Evolutionary conservation across 2,797 vertebrate genomes (phyloP).

Genomic region (Etheostoma perlongum): DNA sequence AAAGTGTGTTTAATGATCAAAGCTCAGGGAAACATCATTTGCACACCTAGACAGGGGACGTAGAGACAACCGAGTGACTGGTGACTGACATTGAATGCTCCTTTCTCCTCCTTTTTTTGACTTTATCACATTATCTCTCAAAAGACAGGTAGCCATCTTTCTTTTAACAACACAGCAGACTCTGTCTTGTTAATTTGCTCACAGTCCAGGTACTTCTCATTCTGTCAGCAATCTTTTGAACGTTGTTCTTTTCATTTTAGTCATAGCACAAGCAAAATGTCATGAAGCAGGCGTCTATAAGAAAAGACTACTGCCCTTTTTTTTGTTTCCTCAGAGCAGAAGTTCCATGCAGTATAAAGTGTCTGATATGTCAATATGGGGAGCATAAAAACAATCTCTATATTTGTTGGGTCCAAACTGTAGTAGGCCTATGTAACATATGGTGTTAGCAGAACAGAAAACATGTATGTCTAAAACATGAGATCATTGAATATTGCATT

Average conservation of each 20-base stretch:
- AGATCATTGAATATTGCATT: neutral
- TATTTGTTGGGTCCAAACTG: neutral
- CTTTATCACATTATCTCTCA: constrained; percentile 21
- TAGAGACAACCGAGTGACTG: constrained; percentile 51
- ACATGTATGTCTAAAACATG: neutral
- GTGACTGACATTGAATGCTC: constrained; percentile 32
- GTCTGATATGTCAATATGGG: neutral
- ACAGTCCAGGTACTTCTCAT: constrained; percentile 12
- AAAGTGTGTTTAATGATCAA: constrained; percentile 51
- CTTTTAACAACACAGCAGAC: constrained; percentile 23
- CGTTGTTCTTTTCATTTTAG: constrained; percentile 32
- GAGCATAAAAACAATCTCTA: neutral
- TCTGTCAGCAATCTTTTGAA: constrained; percentile 31
- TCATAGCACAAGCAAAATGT: constrained; percentile 29
- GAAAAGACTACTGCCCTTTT: constrained; percentile 1
- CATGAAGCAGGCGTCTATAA: constrained; percentile 8
- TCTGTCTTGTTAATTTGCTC: constrained; percentile 44
- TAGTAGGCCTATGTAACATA: neutral
- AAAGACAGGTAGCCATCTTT: constrained; percentile 41
- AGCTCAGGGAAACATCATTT: constrained; percentile 39
- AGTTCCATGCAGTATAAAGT: constrained; percentile 7
- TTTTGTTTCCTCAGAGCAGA: constrained; percentile 19
- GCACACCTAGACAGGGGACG: constrained; percentile 21
- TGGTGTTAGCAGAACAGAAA: neutral
- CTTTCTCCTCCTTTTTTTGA: constrained; percentile 4